Evolutionary conservation across 2,113 vertebrate genomes (phyloP).

Genomic region (Piaya cayana): DNA sequence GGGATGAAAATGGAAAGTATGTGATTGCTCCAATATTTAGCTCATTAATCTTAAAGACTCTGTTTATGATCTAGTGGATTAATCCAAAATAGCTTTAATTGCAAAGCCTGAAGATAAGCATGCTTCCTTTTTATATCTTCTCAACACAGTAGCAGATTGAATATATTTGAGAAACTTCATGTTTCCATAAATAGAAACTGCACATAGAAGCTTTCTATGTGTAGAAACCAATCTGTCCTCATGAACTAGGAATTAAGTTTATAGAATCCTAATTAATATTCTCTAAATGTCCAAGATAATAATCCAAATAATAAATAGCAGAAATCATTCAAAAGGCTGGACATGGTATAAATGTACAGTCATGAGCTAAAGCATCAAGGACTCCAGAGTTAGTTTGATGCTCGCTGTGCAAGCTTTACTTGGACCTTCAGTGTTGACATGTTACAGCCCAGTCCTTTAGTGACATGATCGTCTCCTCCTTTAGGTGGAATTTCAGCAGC

Average conservation of each 20-base stretch:
- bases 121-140: background rate
- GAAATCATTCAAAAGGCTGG: background rate
- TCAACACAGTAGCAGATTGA: background rate
- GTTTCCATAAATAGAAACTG: background rate
- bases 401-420: background rate
- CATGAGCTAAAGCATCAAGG: background rate
- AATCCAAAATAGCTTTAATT: background rate
- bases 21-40: constrained; percentile 23
- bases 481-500: background rate
- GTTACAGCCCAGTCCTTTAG: background rate
- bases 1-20: constrained; percentile 28
- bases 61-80: background rate
- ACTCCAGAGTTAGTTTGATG: background rate
- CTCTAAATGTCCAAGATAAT: background rate
- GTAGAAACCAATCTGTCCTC: background rate
- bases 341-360: background rate
- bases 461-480: background rate
- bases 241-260: background rate
- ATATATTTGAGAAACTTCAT: background rate
- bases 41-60: constrained; percentile 29
- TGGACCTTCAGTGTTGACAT: background rate
- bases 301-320: background rate
- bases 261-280: background rate
- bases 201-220: background rate
- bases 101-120: background rate